These are phyloP conservation scores for Drosophila paulistorum DNA, from an alignment of 1,140 invertebrate species.

Conservation along the genomic window DNA sequence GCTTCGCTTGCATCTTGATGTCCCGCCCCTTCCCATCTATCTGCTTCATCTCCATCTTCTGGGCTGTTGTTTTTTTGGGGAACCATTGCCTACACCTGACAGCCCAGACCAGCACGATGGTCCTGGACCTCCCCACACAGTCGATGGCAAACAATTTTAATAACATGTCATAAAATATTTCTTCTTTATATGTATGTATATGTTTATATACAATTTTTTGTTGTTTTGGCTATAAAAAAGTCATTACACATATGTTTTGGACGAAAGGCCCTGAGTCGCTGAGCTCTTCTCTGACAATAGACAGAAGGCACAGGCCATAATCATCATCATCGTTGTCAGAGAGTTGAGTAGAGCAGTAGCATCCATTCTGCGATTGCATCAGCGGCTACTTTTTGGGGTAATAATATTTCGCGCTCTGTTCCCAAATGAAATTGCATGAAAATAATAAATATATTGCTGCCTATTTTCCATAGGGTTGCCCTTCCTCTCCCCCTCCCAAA, in stretches of 20 bases:
- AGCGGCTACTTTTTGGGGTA: conserved; percentile 44
- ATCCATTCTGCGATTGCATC: conserved; percentile 47
- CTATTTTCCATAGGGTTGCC: conserved; percentile 56
- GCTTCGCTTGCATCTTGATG: conserved; percentile 21
- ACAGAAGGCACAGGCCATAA: conserved; percentile 12
- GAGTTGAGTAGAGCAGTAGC: neutral
- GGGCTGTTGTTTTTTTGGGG: neutral
- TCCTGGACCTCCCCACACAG: conserved; percentile 17
- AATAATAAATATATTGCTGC: conserved; percentile 70
- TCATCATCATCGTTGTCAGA: neutral
- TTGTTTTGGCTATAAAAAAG: conserved; percentile 72
- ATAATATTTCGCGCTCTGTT: conserved; percentile 41
- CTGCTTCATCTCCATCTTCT: neutral
- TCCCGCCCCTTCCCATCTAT: neutral
- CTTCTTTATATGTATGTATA: conserved; percentile 24
- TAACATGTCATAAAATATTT: conserved; percentile 82
- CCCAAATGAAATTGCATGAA: conserved; percentile 58
- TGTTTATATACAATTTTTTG: conserved; percentile 21
- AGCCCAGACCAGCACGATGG: neutral
- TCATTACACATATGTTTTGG: conserved; percentile 69
- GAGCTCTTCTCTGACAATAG: conserved; percentile 22
- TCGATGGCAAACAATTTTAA: conserved; percentile 70
- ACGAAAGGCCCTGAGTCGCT: conserved; percentile 14
- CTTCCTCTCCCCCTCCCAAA: neutral
- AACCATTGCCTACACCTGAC: conserved; percentile 27